Conservation (phyloP, 2,113 vertebrate species). For the Sardina pilchardus region DNA sequence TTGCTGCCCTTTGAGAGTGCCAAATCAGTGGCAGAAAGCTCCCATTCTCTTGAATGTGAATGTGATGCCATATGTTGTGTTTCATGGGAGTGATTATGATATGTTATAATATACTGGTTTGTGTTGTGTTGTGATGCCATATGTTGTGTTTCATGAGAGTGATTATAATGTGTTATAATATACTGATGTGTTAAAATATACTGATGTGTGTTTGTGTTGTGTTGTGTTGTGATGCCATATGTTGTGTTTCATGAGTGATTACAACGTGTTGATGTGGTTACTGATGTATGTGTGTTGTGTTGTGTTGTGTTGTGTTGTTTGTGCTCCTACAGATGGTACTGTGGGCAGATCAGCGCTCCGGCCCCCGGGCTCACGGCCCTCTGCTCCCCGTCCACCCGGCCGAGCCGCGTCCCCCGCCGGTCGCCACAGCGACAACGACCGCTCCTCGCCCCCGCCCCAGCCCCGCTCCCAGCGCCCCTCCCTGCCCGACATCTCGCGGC, state of each 20-base stretch:
- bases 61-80: too few relatives aligned
- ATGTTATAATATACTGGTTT: too few relatives aligned
- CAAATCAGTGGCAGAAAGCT: background rate
- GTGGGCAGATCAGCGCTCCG: constrained; percentile 78
- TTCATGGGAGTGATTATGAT: too few relatives aligned
- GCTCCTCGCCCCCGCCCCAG: constrained; percentile 73
- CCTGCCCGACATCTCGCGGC: constrained; percentile 84
- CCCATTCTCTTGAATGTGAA: too few relatives aligned
- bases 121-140: too few relatives aligned
- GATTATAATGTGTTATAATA: too few relatives aligned
- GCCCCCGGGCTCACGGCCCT: constrained; percentile 76
- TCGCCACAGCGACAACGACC: constrained; percentile 73
- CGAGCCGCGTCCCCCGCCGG: constrained; percentile 53
- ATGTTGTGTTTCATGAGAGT: too few relatives aligned
- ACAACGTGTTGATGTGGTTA: background rate
- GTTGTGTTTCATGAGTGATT: too few relatives aligned
- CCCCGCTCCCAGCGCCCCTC: constrained; percentile 85
- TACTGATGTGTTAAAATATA: too few relatives aligned
- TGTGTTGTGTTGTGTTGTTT: background rate
- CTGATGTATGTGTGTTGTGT: background rate
- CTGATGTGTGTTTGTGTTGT: background rate
- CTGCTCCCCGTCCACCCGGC: constrained; percentile 79
- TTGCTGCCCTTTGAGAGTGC: background rate
- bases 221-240: too few relatives aligned
- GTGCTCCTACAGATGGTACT: constrained; percentile 70